A percentile compares a stretch with the other conserved stretches of the same genome.
These are phyloP conservation scores for Volucella inanis DNA, from an alignment of 2,888 invertebrate species.

Conservation along the genomic window DNA sequence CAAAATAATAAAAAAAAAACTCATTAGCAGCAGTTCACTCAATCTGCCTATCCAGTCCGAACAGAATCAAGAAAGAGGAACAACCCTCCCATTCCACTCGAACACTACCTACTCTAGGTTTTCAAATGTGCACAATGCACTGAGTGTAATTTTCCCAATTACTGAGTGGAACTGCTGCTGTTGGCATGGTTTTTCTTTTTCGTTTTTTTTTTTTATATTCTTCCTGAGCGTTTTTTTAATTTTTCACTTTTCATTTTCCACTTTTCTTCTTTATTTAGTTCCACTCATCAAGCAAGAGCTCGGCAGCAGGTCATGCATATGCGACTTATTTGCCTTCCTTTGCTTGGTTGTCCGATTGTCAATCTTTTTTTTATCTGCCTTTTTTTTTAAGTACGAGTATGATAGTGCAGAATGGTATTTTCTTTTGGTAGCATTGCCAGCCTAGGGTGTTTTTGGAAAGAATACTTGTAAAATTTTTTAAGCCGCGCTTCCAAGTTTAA, in stretches of 20 bases:
- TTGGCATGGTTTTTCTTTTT: slow-evolving; percentile 2
- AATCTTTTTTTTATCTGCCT: slow-evolving; percentile 26
- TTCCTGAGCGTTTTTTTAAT: not conserved
- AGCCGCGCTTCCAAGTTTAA: too few species aligned
- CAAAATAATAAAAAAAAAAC: slow-evolving; percentile 40
- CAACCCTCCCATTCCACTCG: slow-evolving; percentile 63
- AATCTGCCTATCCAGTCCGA: slow-evolving; percentile 34
- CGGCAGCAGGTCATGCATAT: slow-evolving; percentile 55
- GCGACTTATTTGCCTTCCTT: slow-evolving; percentile 51
- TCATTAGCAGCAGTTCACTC: slow-evolving; percentile 51
- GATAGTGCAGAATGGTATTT: slow-evolving; percentile 21
- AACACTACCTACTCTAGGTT: not conserved
- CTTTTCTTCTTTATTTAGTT: slow-evolving; percentile 69
- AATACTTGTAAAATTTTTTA: too few species aligned
- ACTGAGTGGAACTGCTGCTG: slow-evolving; percentile 69
- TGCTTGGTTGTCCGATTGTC: slow-evolving; percentile 52
- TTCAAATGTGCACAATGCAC: slow-evolving; percentile 56
- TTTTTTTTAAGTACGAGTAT: not conserved
- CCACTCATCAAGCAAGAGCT: slow-evolving; percentile 56
- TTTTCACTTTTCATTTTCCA: slow-evolving; percentile 55
- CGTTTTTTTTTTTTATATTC: slow-evolving; percentile 18
- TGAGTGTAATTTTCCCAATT: slow-evolving; percentile 70
- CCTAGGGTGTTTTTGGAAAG: too few species aligned
- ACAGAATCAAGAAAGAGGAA: slow-evolving; percentile 8
- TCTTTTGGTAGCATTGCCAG: slow-evolving; percentile 23